A percentile compares a stretch with the other conserved stretches of the same genome.
These are phyloP conservation scores for Chymomyza caudatula DNA, from an alignment of 2,888 invertebrate genomes.

Conservation along the genomic window DNA sequence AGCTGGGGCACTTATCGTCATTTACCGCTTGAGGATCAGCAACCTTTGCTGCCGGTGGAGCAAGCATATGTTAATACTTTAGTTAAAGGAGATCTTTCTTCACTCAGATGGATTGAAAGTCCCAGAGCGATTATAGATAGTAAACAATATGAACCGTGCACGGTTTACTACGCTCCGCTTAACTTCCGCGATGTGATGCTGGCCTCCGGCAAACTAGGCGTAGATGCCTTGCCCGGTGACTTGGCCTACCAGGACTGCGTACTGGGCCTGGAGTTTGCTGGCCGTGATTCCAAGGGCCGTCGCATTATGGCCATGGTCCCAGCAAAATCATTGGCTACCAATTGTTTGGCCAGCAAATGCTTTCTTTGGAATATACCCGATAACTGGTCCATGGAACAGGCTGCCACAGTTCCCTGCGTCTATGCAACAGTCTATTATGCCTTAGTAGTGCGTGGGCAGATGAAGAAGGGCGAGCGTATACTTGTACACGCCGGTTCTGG, in stretches of 20 bases:
- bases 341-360: constrained; percentile 88
- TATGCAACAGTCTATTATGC: constrained; percentile 96
- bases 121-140: constrained; percentile 81
- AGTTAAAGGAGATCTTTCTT: constrained; percentile 95
- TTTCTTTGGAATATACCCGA: constrained; percentile 94
- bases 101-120: constrained; percentile 95
- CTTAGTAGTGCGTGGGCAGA: constrained; percentile 90
- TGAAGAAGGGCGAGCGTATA: constrained; percentile 89
- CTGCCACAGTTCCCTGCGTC: constrained; percentile 94
- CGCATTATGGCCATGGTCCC: constrained; percentile 96
- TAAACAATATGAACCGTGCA: constrained; percentile 84
- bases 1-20: constrained; percentile 94
- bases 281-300: constrained; percentile 85
- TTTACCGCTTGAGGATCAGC: constrained; percentile 81
- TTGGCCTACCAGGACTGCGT: constrained; percentile 93
- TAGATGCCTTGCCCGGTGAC: constrained; percentile 96
- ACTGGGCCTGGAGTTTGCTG: constrained; percentile 95
- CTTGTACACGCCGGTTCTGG: constrained; percentile 97
- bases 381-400: constrained; percentile 92
- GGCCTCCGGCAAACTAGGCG: constrained; percentile 96
- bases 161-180: constrained; percentile 94
- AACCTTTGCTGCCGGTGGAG: constrained; percentile 82
- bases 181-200: constrained; percentile 99
- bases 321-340: constrained; percentile 92
- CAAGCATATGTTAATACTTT: constrained; percentile 97